phyloP scores from a whole-genome alignment of 2,888 invertebrate genomes.

The Rhamphomyia laevipes region DNA sequence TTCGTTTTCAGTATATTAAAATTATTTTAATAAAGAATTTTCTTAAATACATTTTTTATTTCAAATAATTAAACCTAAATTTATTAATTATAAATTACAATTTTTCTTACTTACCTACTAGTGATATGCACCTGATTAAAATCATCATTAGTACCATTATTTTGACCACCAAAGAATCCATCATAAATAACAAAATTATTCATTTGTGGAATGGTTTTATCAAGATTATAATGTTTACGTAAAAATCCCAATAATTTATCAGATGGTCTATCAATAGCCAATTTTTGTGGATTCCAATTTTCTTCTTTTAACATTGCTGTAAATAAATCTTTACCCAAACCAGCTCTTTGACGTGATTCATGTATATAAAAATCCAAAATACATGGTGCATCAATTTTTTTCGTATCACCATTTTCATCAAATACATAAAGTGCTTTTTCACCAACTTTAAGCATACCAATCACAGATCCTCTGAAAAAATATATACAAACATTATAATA shows the following conservation, averaged over 20 bases:
- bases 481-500: neutral
- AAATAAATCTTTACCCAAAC: constrained; percentile 73
- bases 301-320: constrained; percentile 74
- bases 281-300: constrained; percentile 51
- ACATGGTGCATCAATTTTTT: constrained; percentile 73
- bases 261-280: constrained; percentile 91
- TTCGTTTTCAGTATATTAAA: too few species aligned
- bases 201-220: constrained; percentile 60
- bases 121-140: constrained; percentile 27
- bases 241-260: constrained; percentile 78
- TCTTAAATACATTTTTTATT: too few species aligned
- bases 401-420: constrained; percentile 55
- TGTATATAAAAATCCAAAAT: constrained; percentile 89
- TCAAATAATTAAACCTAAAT: neutral
- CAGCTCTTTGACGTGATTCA: constrained; percentile 71
- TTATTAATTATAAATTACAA: too few species aligned
- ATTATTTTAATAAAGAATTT: too few species aligned
- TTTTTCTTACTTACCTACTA: constrained; percentile 27
- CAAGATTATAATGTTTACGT: constrained; percentile 61
- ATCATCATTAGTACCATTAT: constrained; percentile 17
- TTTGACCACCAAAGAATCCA: constrained; percentile 52
- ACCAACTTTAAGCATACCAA: constrained; percentile 84
- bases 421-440: constrained; percentile 79
- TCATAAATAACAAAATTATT: constrained; percentile 82
- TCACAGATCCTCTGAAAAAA: constrained; percentile 53